Base-by-base conservation (phyloP, 2,797 vertebrate species). In the Buphagus erythrorhynchus region DNA sequence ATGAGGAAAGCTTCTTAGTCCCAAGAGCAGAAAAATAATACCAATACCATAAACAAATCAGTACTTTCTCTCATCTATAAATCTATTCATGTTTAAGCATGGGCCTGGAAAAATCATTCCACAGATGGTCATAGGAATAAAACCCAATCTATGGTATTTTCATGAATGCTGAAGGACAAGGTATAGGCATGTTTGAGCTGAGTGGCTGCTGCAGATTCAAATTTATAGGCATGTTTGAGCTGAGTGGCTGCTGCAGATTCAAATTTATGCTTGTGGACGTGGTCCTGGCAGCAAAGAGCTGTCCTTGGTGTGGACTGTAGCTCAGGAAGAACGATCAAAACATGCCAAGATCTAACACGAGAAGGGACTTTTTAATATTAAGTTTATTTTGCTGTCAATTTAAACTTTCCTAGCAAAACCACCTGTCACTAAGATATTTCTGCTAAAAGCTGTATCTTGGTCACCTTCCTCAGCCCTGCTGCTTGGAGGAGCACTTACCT, bases 401-500 rank as follows among this genome's bases (percentile, higher is more conserved):
- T 51, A 33, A 55, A 40, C 54, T 57, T 80, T 80, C n/a, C 25
- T 16, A 49, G 48, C 2, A 52, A 49, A 85, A 7, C 20, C 10
- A 15, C 10, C 33, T 19, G 25, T 26, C 61, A 33, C 35, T 31
- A 55, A 86, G 43, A 8, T 9, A 54, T 42, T 79, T 72, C 71
- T 74, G 35, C 26, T 33, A 33, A 81, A 92, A 86, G 2, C 10
- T 22, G 16, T 13, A 1, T 16, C 4, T 26, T 33, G 42, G 35
- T 80, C 15, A n/a, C 40, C 26, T 51, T 76, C n/a, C 59, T 63
- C 19, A 36, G 54, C 20, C 0, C 0, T 1, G 3, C n/a, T 24
- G 43, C 24, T 1, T 2, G 24, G 73, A 55, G 40, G 14, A 67
- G 71, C 54, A 79, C 98, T 98, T 94, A 99, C 99, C 98, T 99